Conservation (phyloP, 2,797 vertebrate genomes). For the Nannoperca obscura region DNA sequence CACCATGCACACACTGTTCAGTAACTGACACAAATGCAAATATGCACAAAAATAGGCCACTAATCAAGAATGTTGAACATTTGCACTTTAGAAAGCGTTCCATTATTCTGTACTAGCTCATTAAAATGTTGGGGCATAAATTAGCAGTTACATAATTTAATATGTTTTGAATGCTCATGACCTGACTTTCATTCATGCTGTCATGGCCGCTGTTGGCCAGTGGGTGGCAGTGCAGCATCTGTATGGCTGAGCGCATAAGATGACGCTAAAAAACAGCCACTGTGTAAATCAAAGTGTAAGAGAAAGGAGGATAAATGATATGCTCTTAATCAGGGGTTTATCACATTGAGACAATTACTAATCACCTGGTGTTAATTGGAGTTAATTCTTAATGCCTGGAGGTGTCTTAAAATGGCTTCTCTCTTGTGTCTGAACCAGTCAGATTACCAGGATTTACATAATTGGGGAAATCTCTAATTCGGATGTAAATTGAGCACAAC, state of each 20-base stretch:
- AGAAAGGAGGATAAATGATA: conserved; percentile 17
- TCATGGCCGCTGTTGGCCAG: conserved; percentile 36
- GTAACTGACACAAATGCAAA: not conserved
- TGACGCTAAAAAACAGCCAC: not conserved
- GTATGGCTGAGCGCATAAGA: not conserved
- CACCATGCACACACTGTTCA: not conserved
- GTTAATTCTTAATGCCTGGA: conserved; percentile 28
- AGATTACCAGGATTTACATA: conserved; percentile 68
- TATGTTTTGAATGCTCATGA: conserved; percentile 15
- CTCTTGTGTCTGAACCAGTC: conserved; percentile 31
- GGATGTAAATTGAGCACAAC: conserved; percentile 29
- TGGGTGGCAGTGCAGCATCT: conserved; percentile 70
- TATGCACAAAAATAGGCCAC: not conserved
- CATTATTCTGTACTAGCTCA: conserved; percentile 3
- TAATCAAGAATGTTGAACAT: conserved; percentile 4
- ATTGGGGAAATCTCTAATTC: conserved; percentile 48
- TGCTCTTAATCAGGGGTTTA: conserved; percentile 48
- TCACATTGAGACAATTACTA: conserved; percentile 56
- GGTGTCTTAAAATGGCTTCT: conserved; percentile 37
- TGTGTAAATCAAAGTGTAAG: not conserved
- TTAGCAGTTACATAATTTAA: conserved; percentile 20
- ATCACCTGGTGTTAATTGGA: conserved; percentile 66
- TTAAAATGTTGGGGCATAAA: conserved; percentile 36
- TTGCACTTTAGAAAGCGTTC: conserved; percentile 1
- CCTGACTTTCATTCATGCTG: conserved; percentile 28